phyloP scores from a whole-genome alignment of 2,113 vertebrate species.

The Xiphophorus hellerii region DNA sequence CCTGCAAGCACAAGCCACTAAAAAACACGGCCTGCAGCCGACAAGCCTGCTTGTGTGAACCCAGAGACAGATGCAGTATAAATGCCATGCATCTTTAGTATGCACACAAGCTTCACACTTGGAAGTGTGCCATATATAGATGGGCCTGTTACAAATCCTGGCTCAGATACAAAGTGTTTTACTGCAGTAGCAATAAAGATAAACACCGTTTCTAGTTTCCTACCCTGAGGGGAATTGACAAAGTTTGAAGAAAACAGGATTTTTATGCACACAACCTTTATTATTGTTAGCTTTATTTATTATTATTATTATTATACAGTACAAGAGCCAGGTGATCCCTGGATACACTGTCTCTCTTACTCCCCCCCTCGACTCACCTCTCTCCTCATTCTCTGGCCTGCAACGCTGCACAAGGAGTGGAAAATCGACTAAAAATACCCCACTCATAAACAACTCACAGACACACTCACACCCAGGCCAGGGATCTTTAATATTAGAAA shows the following conservation, averaged over 20 bases:
- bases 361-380: background rate
- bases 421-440: conserved; percentile 80
- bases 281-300: too few species aligned
- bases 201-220: conserved; percentile 9
- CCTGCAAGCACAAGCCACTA: conserved; percentile 22
- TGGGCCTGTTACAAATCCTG: conserved; percentile 9
- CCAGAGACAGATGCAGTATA: background rate
- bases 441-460: conserved; percentile 56
- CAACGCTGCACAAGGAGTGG: conserved; percentile 79
- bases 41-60: background rate
- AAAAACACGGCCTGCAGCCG: background rate
- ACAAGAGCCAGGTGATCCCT: conserved; percentile 47
- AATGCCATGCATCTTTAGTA: background rate
- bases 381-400: conserved; percentile 3
- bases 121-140: background rate
- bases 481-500: conserved; percentile 77
- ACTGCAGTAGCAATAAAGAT: conserved; percentile 3
- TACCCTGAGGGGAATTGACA: conserved; percentile 9
- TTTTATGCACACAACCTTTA: too few species aligned
- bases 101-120: background rate
- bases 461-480: conserved; percentile 47
- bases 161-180: background rate
- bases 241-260: background rate
- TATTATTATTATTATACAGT: conserved; percentile 6
- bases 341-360: conserved; percentile 6